Conservation (phyloP, 2,113 vertebrate genomes). For the Pitta sordida region DNA sequence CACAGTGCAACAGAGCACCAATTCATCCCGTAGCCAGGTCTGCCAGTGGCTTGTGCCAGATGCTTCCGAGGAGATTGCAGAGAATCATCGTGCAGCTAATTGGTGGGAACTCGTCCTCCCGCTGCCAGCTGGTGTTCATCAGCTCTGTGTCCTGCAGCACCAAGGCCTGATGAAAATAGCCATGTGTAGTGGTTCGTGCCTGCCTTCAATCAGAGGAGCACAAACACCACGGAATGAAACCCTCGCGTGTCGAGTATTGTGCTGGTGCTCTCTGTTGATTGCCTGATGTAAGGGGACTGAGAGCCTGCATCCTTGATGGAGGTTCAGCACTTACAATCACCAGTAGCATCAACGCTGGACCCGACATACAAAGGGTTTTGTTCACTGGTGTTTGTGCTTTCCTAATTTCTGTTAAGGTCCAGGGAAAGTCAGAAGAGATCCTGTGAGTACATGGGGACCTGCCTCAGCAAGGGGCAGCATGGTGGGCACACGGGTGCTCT, state of each 20-base stretch:
- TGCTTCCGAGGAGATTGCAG: slow-evolving; percentile 7
- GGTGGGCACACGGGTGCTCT: background rate
- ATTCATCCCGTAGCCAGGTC: background rate
- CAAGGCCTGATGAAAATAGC: background rate
- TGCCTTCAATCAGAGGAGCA: background rate
- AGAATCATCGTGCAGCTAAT: background rate
- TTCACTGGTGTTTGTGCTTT: accelerated
- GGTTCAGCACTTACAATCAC: background rate
- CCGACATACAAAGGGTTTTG: background rate
- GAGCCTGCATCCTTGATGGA: background rate
- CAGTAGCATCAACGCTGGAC: background rate
- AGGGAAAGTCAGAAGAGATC: background rate
- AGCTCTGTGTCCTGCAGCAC: slow-evolving; percentile 30
- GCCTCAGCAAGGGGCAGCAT: background rate
- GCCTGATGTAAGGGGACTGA: background rate
- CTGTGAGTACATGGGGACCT: accelerated
- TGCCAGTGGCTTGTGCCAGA: slow-evolving; percentile 2
- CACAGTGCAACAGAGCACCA: background rate
- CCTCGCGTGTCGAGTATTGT: background rate
- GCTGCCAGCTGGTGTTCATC: slow-evolving; percentile 20
- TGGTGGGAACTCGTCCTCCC: background rate
- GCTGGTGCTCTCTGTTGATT: background rate
- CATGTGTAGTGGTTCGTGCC: background rate
- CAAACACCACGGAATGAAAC: background rate
- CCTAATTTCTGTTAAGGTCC: background rate